Base-by-base conservation (phyloP, 2,113 vertebrate species). In the Tricholaema leucomelas region DNA sequence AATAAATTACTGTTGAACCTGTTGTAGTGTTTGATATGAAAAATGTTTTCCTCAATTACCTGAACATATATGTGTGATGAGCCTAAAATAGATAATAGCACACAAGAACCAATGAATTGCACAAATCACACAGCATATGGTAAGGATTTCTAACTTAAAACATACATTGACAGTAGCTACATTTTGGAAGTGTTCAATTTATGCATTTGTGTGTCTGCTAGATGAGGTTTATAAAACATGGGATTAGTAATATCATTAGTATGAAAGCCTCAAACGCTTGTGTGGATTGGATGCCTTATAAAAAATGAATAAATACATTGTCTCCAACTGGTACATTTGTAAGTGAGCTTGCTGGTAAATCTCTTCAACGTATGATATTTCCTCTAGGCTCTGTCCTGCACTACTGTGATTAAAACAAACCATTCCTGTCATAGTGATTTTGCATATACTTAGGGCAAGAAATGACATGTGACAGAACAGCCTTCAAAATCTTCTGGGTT, bases 51-150 rank as follows among this genome's bases (percentile, higher is more conserved):
- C 98, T 99, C 99, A 97, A 97, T 98, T 97, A 92, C 81, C 93
- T 91, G 80, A 95, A 97, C 97, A 94, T 99, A 98, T 98, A 96
- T 98, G 73, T 99, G 99, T 38, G 97, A 98, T 69, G 97, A 97
- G 50, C 98, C 99, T 31, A 98, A 98, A 98, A 99, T 99, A 92
- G 98, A 98, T 65, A 98, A 99, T 79, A 97, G 96, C 31, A 99
- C 99, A 8, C 99, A 99, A 96, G 99, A 99, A 90, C 98, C 99
- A 59, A 97, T 98, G 95, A 98, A 98, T 91, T 99, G 99, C 96
- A 97, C 96, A 85, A 98, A 99, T 92, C 97, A 93, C 63, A 97
- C 96, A 56, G 98, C 99, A 84, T 98, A 97, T 97, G 99, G 99
- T 99, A 97, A 98, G 98, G 96, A 78, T 91, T 97, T 80, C 27